A percentile compares a stretch with the other conserved stretches of the same genome.
Conservation (phyloP, 2,113 vertebrate species). For the Oryzias woworae region DNA sequence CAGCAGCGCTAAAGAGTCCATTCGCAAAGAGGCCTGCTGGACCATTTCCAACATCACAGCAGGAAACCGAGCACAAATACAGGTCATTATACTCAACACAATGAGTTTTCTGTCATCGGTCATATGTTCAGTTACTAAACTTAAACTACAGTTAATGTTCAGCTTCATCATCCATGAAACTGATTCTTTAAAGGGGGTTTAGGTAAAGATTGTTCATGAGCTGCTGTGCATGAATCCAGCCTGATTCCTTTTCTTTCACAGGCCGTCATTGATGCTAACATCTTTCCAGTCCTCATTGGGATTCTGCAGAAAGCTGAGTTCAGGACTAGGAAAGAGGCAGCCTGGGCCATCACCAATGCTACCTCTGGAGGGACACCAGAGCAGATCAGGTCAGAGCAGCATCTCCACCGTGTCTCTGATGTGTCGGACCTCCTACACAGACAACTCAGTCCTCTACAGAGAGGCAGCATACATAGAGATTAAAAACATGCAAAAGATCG, state of each 20-base stretch:
- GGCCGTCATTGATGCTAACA: conserved; percentile 97
- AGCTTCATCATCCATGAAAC: no score
- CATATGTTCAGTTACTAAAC: neutral
- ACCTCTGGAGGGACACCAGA: conserved; percentile 96
- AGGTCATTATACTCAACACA: conserved; percentile 72
- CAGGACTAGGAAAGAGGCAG: conserved; percentile 96
- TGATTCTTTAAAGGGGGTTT: no score
- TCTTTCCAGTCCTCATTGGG: conserved; percentile 97
- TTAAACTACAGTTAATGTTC: no score
- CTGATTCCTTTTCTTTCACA: conserved; percentile 38
- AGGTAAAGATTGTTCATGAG: no score
- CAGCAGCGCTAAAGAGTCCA: conserved; percentile 97
- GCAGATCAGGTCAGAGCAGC: conserved; percentile 86
- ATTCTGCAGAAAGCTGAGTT: conserved; percentile 98
- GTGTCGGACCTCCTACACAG: no score
- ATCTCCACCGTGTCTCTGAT: no score
- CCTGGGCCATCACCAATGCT: conserved; percentile 98
- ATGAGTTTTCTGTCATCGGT: neutral
- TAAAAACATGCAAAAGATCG: no score
- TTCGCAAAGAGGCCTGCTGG: conserved; percentile 98
- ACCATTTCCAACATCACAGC: conserved; percentile 99
- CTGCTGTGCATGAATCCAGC: no score
- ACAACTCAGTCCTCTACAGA: no score
- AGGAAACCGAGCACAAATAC: conserved; percentile 95
- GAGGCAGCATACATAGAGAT: no score